Evolutionary conservation across 2,888 invertebrate genomes (phyloP).

Genomic region (Pseudeuparius sepicola): DNA sequence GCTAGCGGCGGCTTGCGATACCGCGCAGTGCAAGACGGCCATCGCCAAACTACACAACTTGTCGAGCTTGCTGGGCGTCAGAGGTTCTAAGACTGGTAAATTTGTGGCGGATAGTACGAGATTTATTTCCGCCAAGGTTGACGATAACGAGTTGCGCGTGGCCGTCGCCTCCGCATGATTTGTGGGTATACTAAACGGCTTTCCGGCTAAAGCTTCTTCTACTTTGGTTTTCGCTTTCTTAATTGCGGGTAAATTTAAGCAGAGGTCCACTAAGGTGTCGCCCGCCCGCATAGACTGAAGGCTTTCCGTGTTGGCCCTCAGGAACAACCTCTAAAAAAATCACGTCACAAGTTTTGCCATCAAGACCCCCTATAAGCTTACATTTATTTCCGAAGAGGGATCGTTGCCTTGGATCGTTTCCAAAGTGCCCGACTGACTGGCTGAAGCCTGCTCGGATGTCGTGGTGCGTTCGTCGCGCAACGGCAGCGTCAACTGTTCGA

Average conservation of each 20-base stretch:
- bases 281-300: constrained; percentile 77
- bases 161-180: constrained; percentile 64
- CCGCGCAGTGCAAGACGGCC: constrained; percentile 73
- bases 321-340: constrained; percentile 58
- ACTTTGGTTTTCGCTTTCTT: constrained; percentile 52
- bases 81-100: constrained; percentile 78
- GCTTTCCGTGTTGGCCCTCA: constrained; percentile 65
- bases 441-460: constrained; percentile 33
- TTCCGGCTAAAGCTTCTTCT: constrained; percentile 55
- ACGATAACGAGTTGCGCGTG: constrained; percentile 45
- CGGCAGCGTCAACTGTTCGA: constrained; percentile 64
- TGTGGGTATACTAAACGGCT: constrained; percentile 53
- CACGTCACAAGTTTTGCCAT: no score
- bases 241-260: constrained; percentile 63
- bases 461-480: constrained; percentile 46
- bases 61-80: constrained; percentile 72
- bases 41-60: constrained; percentile 74
- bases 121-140: constrained; percentile 70
- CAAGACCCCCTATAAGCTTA: no score
- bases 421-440: constrained; percentile 37
- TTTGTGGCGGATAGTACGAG: constrained; percentile 76
- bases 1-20: constrained; percentile 54
- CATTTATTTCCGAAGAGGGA: constrained; percentile 41
- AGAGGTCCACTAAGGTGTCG: constrained; percentile 70
- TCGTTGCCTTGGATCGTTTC: constrained; percentile 29